Conservation (phyloP, 2,113 vertebrate genomes). For the Octodon degus region DNA sequence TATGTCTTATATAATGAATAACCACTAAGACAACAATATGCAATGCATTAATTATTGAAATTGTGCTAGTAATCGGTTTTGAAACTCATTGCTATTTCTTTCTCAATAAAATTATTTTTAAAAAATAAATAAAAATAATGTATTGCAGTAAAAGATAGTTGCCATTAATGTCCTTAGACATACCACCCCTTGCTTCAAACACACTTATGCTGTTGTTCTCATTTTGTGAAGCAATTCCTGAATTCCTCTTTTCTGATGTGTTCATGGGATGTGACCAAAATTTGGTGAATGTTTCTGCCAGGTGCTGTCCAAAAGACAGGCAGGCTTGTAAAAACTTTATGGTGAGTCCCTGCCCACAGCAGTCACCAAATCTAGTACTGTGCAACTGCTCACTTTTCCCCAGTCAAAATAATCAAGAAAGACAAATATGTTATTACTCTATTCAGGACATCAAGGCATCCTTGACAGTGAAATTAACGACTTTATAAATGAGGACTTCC, state of each 20-base stretch:
- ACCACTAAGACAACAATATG: too few relatives aligned
- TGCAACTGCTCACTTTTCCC: background rate
- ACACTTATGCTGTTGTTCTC: background rate
- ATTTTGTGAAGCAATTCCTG: background rate
- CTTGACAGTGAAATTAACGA: background rate
- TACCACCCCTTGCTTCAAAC: background rate
- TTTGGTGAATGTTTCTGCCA: background rate
- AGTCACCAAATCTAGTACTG: background rate
- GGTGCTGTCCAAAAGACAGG: background rate
- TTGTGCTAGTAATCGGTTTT: too few relatives aligned
- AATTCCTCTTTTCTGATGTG: background rate
- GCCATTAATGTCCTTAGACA: background rate
- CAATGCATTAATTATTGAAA: too few relatives aligned
- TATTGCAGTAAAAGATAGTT: background rate
- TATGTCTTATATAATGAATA: too few relatives aligned
- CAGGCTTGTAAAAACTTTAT: background rate
- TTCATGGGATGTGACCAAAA: background rate
- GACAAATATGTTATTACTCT: background rate
- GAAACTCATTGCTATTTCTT: too few relatives aligned
- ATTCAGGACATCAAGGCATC: background rate
- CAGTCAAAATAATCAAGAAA: background rate
- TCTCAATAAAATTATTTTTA: background rate
- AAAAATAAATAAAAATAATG: background rate
- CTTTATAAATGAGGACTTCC: background rate
- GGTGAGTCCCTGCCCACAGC: background rate